phyloP scores from a whole-genome alignment of 2,888 invertebrate species.

The Tupiocoris notatus region DNA sequence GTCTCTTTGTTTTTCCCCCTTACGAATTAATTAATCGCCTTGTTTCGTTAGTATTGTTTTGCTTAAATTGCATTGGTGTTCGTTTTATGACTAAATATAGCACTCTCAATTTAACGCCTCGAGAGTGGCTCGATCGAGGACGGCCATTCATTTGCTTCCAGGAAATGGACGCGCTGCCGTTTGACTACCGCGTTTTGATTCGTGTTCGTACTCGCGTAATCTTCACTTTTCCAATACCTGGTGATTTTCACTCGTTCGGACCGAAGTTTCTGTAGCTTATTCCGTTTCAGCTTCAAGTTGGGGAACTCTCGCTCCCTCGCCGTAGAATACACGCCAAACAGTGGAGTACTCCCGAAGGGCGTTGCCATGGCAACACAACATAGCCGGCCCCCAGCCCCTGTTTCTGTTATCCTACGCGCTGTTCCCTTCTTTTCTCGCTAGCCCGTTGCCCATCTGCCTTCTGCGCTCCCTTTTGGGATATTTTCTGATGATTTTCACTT shows the following conservation, averaged over 20 bases:
- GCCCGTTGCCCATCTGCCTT: neutral
- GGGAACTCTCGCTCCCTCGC: constrained; percentile 7
- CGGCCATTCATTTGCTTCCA: too few relatives aligned
- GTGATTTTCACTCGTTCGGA: neutral
- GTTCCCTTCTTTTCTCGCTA: neutral
- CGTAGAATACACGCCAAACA: constrained; percentile 3
- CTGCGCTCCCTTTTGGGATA: neutral
- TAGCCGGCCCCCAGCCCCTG: constrained; percentile 27
- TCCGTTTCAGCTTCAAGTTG: constrained; percentile 31
- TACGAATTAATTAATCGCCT: too few relatives aligned
- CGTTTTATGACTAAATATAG: too few relatives aligned
- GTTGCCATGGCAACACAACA: constrained; percentile 33
- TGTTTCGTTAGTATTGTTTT: too few relatives aligned
- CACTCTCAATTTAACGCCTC: too few relatives aligned
- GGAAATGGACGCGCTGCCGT: too few relatives aligned
- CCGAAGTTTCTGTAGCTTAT: constrained; percentile 24
- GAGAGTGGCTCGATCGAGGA: too few relatives aligned
- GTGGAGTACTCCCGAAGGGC: constrained; percentile 29
- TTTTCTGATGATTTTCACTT: constrained; percentile 22
- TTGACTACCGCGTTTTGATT: too few relatives aligned
- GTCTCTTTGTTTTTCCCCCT: too few relatives aligned
- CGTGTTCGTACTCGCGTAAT: neutral
- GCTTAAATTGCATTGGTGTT: too few relatives aligned
- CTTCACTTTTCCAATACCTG: neutral
- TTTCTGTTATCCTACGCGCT: neutral